phyloP scores from a whole-genome alignment of 2,797 vertebrate species.

The Enteromius anoplus region DNA sequence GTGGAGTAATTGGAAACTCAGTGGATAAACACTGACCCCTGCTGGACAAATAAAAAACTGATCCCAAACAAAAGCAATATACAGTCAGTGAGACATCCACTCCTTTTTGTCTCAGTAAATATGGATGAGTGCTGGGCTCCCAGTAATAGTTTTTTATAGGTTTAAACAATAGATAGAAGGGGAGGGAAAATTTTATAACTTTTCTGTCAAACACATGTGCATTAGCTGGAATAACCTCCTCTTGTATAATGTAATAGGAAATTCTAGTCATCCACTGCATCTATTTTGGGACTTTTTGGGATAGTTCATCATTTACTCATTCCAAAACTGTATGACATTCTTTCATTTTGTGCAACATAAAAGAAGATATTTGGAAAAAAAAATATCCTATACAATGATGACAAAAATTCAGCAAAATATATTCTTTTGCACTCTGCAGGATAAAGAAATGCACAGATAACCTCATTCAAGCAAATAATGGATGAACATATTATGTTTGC shows the following conservation, averaged over 20 bases:
- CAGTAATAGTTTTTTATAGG: not conserved
- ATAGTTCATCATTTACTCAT: not conserved
- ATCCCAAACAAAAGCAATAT: not conserved
- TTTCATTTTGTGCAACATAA: not conserved
- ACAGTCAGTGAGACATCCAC: not conserved
- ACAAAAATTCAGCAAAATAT: too few relatives aligned
- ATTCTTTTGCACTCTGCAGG: too few relatives aligned
- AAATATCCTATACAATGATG: too few relatives aligned
- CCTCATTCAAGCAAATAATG: too few relatives aligned
- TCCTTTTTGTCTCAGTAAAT: not conserved
- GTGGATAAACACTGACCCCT: conserved; percentile 59
- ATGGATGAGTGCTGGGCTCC: not conserved
- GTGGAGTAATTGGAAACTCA: not conserved
- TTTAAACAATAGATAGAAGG: not conserved
- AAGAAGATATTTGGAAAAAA: not conserved
- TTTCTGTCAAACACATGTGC: not conserved
- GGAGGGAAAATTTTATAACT: not conserved
- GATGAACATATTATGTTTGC: too few relatives aligned
- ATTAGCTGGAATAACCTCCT: not conserved
- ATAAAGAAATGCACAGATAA: too few relatives aligned
- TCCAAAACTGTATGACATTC: not conserved
- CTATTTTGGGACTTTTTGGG: not conserved
- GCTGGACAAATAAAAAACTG: conserved; percentile 35
- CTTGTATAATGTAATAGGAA: not conserved
- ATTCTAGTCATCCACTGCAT: not conserved